Evolutionary conservation across 2,888 invertebrate genomes (phyloP), one percentile per base, ranked within the genome.

Genomic region (Erannis defoliaria): DNA sequence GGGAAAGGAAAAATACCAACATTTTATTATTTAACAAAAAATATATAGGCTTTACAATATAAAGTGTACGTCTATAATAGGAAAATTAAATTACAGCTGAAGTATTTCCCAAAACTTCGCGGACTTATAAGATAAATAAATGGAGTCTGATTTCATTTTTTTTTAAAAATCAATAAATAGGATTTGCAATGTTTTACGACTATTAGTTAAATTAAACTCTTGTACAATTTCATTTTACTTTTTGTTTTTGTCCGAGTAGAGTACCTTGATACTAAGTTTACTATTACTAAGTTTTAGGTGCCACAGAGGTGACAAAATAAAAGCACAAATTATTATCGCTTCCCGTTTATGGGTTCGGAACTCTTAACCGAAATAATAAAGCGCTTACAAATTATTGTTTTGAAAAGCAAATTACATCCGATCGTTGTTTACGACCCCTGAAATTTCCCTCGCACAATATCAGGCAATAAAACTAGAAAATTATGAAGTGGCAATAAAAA

Each of bases 401-500:
- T 43, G 29, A 49, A 62, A 43, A 55, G 50, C 55, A 63, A 54
- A 58, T 58, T 46, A 51, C 55, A 21, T 37, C 57, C 54, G 53
- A 53, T 55, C 49, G 31, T 58, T 63, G 58, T 63, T 63, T 63
- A 58, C 51, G 58, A 58, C 40, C 58, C 50, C 23, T 18, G 29
- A 29, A 48, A 62, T 57, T 62, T 61, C 46, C 19, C 43, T 35
- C 59, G 21, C 23, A 55, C 46, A 35, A 64, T 73, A 72, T 71
- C 61, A 65, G 60, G 62, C 66, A 72, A 69, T 74, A n/a, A n/a
- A n/a, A 77, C 70, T 76, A 72, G 74, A 76, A 72, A 73, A 83
- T 83, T 78, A 84, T 76, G 69, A 78, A 84, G 75, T 77, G 82
- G 73, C 75, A 70, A 83, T 86, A 82, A 87, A 81, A 77, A 71